phyloP scores from a whole-genome alignment of 2,888 invertebrate genomes.

The Eremobia ochroleuca region DNA sequence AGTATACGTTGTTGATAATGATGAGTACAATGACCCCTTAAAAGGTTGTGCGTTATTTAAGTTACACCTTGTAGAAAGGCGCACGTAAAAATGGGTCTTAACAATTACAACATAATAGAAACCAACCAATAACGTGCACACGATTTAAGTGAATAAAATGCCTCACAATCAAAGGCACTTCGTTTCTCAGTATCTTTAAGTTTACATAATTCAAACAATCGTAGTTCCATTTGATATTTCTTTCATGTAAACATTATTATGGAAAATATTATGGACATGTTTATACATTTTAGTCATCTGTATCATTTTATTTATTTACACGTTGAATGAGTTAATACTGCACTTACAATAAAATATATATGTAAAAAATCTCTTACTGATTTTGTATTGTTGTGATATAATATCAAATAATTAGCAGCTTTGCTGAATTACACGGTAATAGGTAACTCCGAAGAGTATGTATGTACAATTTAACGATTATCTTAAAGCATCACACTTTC shows the following conservation, averaged over 20 bases:
- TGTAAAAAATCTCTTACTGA: conserved; percentile 17
- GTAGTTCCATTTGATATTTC: conserved; percentile 7
- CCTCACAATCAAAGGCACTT: conserved; percentile 56
- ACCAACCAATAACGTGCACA: conserved; percentile 11
- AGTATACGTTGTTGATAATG: too few species aligned
- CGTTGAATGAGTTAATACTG: conserved; percentile 42
- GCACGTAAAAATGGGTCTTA: conserved; percentile 21
- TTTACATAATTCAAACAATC: conserved; percentile 35
- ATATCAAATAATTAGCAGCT: conserved; percentile 43
- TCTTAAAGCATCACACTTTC: conserved; percentile 18
- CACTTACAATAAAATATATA: conserved; percentile 28
- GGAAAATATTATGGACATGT: conserved; percentile 26
- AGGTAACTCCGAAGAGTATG: conserved; percentile 27
- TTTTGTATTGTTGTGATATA: conserved; percentile 18
- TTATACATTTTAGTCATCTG: background rate
- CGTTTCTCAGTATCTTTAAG: conserved; percentile 58
- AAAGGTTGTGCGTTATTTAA: too few species aligned
- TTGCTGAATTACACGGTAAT: conserved; percentile 35
- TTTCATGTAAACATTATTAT: background rate
- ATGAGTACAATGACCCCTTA: too few species aligned
- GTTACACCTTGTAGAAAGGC: too few species aligned
- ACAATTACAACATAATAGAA: conserved; percentile 16
- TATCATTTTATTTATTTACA: conserved; percentile 36
- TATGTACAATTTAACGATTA: conserved; percentile 34
- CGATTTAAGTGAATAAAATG: conserved; percentile 62